Conservation (phyloP, 2,113 vertebrate species). For the Scartelaos histophorus region DNA sequence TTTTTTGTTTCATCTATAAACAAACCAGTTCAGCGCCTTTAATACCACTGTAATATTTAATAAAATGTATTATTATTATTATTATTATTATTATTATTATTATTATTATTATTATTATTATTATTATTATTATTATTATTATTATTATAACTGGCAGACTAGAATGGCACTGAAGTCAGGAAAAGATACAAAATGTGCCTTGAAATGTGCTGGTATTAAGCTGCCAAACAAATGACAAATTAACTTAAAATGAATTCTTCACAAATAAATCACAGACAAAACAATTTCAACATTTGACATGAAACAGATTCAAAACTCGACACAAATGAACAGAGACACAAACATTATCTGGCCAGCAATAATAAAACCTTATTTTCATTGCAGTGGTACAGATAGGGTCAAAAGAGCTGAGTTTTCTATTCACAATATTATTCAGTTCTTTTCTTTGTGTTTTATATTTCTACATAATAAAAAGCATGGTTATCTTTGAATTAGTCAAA, state of each 20-base stretch:
- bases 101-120: no score
- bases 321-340: neutral
- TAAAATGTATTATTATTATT: no score
- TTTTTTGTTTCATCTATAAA: neutral
- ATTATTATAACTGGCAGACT: neutral
- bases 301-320: neutral
- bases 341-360: neutral
- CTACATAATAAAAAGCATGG: neutral
- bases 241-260: neutral
- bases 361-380: neutral
- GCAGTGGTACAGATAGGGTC: neutral
- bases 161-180: neutral
- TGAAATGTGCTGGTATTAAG: constrained; percentile 3
- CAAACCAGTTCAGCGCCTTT: neutral
- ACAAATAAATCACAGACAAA: neutral
- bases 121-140: no score
- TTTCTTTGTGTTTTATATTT: neutral
- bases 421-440: no score
- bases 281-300: neutral
- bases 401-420: neutral
- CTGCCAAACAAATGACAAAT: neutral
- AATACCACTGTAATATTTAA: no score
- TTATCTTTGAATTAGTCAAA: neutral
- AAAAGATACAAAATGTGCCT: neutral
- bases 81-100: no score